These are phyloP conservation scores for Augochlora pura DNA, from an alignment of 1,140 invertebrate species.

Conservation along the genomic window DNA sequence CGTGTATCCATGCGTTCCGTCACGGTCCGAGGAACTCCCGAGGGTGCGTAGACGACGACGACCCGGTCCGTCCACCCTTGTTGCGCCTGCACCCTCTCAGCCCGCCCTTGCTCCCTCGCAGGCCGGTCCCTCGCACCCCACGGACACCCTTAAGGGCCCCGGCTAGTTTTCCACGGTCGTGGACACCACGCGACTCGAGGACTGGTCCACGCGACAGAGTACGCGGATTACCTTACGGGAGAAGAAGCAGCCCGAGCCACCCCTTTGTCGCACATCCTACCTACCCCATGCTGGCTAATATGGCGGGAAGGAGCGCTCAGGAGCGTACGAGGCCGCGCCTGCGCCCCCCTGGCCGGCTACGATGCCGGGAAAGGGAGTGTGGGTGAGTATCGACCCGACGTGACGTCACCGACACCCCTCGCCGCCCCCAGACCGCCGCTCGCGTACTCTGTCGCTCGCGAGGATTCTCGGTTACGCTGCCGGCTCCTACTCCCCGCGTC, in stretches of 20 bases:
- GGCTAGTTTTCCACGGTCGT: neutral
- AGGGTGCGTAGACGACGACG: no score
- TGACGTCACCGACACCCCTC: slow-evolving; percentile 72
- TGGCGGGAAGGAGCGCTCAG: slow-evolving; percentile 77
- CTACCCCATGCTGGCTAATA: slow-evolving; percentile 80
- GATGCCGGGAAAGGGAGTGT: slow-evolving; percentile 58
- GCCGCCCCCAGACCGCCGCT: neutral
- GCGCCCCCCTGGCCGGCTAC: slow-evolving; percentile 52
- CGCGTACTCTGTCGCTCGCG: slow-evolving; percentile 23
- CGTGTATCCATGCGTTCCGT: slow-evolving; percentile 47
- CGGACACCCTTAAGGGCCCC: neutral
- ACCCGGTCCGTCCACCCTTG: no score
- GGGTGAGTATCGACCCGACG: slow-evolving; percentile 75
- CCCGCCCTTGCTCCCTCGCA: neutral
- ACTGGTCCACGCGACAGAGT: slow-evolving; percentile 34
- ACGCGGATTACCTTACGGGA: slow-evolving; percentile 83
- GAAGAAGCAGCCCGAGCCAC: slow-evolving; percentile 83
- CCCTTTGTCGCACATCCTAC: slow-evolving; percentile 84
- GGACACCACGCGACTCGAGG: slow-evolving; percentile 1
- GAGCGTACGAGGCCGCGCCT: slow-evolving; percentile 67
- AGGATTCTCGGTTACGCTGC: slow-evolving; percentile 27
- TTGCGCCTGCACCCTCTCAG: neutral
- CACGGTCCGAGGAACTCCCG: no score
- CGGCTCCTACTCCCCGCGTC: neutral
- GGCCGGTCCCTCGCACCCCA: neutral